Conservation (phyloP, 2,797 vertebrate genomes). For the Lepidocolaptes lacrymiger region DNA sequence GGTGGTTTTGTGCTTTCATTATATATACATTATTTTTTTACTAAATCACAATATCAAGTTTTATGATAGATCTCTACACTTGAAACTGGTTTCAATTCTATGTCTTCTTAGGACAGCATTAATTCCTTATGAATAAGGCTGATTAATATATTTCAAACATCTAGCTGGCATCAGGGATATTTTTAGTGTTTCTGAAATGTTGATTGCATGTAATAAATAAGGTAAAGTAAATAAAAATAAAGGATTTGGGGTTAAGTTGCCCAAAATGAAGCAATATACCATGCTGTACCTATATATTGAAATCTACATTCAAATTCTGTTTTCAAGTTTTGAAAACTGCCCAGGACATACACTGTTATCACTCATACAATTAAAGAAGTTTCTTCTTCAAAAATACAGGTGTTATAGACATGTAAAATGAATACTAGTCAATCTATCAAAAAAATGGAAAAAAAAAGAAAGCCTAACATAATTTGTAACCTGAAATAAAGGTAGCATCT, state of each 20-base stretch:
- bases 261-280: background rate
- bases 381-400: background rate
- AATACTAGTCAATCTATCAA: background rate
- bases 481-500: background rate
- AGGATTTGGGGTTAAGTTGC: background rate
- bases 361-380: fast-evolving
- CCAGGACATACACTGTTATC: fast-evolving
- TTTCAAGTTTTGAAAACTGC: background rate
- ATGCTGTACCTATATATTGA: background rate
- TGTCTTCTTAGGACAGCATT: background rate
- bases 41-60: background rate
- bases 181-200: background rate
- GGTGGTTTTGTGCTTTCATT: fast-evolving
- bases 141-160: background rate
- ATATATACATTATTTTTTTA: background rate
- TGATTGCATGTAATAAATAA: background rate
- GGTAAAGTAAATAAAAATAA: background rate
- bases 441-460: background rate
- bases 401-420: background rate
- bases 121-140: background rate
- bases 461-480: background rate
- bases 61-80: background rate
- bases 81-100: background rate
- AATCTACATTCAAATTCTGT: background rate
- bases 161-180: background rate